Evolutionary conservation across 2,113 vertebrate genomes (phyloP), one percentile per base, ranked within the genome.

Genomic region (Ovis canadensis): DNA sequence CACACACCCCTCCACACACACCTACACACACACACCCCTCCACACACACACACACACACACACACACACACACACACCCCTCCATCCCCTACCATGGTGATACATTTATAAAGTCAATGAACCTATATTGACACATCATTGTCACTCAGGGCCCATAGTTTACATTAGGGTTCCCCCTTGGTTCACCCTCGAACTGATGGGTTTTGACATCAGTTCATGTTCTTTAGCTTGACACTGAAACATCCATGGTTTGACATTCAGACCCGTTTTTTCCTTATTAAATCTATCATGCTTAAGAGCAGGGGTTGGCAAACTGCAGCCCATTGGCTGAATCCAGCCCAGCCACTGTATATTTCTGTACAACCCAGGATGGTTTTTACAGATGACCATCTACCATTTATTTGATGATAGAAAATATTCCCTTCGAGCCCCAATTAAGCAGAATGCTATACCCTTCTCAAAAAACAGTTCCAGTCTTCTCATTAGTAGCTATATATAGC

Each of bases 151-250:
- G 43, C 25, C 74, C 33, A 3, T 11, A 6, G 57, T 88, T 45
- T 40, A 23, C 57, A 15, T 27, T 2, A 40, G 74, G 23, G 17
- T 5, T 60, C 54, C 3, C 29, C 40, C 21, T n/a, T n/a, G 31
- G 62, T 10, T 78, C 52, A 5, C 31, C n/a, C n/a, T 43, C 5
- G 8, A 81, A 81, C 48, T 50, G 74, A 33, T 92, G 40, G 33
- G 43, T 74, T 87, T 93, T 83, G 71, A 85, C 67, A n/a, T 83
- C 43, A 36, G 86, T 25, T 17, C 40, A 19, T 96, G 31, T 84
- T 84, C 31, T 57, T 71, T 27, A 84, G 45, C 48, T 86, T 45
- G 19, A 82, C 77, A 19, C 1, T 19, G 80, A 83, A 91, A 83
- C 16, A 10, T 81, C 40, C 59, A 6, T 59, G 29, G 43, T 84